Conservation (phyloP, 2,888 invertebrate genomes). For the Drosophila colorata region DNA sequence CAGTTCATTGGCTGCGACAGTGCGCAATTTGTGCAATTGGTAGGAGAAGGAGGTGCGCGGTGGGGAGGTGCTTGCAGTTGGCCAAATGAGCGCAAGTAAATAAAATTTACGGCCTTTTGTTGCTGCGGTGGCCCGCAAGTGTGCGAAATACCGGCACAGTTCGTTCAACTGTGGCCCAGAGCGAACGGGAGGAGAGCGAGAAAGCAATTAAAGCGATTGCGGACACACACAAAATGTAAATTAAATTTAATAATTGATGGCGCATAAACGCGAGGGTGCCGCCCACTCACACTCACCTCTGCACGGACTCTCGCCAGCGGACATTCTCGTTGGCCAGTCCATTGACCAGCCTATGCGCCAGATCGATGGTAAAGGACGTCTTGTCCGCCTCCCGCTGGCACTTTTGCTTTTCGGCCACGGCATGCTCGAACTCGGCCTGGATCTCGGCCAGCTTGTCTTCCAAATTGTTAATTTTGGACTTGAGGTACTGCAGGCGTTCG, state of each 20-base stretch:
- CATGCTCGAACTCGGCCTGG: constrained; percentile 94
- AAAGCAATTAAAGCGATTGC: constrained; percentile 76
- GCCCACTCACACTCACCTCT: constrained; percentile 75
- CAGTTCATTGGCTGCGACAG: constrained; percentile 68
- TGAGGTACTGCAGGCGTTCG: constrained; percentile 91
- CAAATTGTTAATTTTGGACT: constrained; percentile 88
- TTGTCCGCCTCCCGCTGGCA: constrained; percentile 97
- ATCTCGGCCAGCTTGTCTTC: constrained; percentile 92
- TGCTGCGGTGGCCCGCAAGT: constrained; percentile 66
- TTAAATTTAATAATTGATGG: constrained; percentile 80
- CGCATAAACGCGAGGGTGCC: constrained; percentile 59
- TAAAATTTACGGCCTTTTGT: constrained; percentile 78
- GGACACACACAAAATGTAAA: constrained; percentile 72
- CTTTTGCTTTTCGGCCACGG: constrained; percentile 93
- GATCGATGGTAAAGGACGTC: constrained; percentile 94
- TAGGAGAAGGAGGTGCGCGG: constrained; percentile 17
- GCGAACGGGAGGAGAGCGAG: constrained; percentile 16
- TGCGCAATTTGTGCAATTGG: constrained; percentile 60
- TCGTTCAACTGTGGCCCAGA: constrained; percentile 48
- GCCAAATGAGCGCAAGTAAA: constrained; percentile 72
- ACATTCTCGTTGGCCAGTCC: constrained; percentile 96
- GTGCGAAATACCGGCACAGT: constrained; percentile 49
- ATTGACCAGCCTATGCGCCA: constrained; percentile 96
- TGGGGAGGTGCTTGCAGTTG: constrained; percentile 31
- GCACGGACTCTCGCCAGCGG: constrained; percentile 84